Conservation (phyloP, 2,113 vertebrate genomes). For the Poicephalus gulielmi region DNA sequence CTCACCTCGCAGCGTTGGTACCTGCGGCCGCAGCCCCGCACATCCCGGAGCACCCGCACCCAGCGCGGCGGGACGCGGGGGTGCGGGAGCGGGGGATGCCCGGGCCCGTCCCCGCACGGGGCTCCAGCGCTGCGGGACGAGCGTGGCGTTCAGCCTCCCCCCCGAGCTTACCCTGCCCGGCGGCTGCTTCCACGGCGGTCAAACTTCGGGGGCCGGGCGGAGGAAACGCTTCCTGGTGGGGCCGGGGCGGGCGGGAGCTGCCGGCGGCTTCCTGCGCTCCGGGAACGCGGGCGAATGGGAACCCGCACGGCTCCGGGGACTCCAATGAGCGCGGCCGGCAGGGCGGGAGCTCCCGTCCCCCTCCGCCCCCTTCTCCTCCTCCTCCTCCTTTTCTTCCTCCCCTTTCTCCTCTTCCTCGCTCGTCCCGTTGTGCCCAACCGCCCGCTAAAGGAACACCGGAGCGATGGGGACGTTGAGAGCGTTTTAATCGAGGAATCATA, state of each 20-base stretch:
- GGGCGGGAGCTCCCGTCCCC: background rate
- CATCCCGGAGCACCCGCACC: too few relatives aligned
- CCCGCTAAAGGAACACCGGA: background rate
- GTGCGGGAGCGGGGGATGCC: too few relatives aligned
- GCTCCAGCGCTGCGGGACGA: too few relatives aligned
- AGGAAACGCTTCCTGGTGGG: background rate
- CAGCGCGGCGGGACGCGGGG: too few relatives aligned
- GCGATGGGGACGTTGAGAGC: background rate
- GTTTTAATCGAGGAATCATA: background rate
- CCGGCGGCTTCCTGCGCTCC: background rate
- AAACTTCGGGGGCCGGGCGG: background rate
- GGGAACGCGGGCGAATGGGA: background rate
- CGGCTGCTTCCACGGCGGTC: background rate
- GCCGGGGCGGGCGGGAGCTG: too few relatives aligned
- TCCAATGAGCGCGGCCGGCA: background rate
- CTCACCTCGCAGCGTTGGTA: too few relatives aligned
- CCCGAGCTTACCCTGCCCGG: too few relatives aligned
- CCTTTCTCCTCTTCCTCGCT: background rate
- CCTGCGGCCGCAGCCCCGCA: too few relatives aligned
- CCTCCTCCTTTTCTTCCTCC: background rate
- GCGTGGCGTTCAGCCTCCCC: too few relatives aligned
- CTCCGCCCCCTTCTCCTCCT: background rate
- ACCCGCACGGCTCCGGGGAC: too few relatives aligned
- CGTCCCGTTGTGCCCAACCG: background rate
- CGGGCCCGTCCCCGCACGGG: too few relatives aligned